Evolutionary conservation across 92 coral and sea anemone species (phyloP), one percentile per base, ranked within the genome.

Genomic region (Bergia sp.): DNA sequence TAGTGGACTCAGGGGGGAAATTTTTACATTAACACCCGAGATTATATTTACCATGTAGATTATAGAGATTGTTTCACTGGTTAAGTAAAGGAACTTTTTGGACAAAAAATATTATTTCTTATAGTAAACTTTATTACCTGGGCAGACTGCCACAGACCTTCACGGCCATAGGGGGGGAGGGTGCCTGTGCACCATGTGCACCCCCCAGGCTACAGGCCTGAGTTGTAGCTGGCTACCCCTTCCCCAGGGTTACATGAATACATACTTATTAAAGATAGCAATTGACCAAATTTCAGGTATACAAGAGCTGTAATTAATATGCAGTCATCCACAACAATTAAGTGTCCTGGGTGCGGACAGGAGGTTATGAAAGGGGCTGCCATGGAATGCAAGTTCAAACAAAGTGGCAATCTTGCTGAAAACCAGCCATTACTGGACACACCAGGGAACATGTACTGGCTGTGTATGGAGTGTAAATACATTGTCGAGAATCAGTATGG

Each of bases 381-480:
- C 76, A 76, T 93, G 18, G 98, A 91, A 82, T 95, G 98, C 75
- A 92, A 88, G 40, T 95, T 95, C 89, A 93, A 91, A 89, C 93
- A 90, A 69, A 90, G 93, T 77, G 43, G 8, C 21, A 79, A 66
- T 15, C 80, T 90, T 23, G 40, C 92, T 43, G 89, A 86, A 21
- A 80, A 85, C 42, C 88, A 80, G 61, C 86, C 88, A 67, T 36
- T 84, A 47, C 90, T 93, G 74, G 98, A 95, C 78, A 85, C 82
- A 40, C 90, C 93, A 10, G 92, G 83, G 37, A 92, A 95, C 50
- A 91, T 90, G 21, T 92, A 95, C 93, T 91, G 94, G 93, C 89
- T 95, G 42, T 95, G 98, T 40, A 95, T 95, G 98, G 98, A 95
- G 79, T 95, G 98, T 77, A 95, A 95, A 73, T 95, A 95, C 90